Evolutionary conservation across 2,797 vertebrate genomes (phyloP), one percentile per base, ranked within the genome.

Genomic region (Clarias laeviceps): DNA sequence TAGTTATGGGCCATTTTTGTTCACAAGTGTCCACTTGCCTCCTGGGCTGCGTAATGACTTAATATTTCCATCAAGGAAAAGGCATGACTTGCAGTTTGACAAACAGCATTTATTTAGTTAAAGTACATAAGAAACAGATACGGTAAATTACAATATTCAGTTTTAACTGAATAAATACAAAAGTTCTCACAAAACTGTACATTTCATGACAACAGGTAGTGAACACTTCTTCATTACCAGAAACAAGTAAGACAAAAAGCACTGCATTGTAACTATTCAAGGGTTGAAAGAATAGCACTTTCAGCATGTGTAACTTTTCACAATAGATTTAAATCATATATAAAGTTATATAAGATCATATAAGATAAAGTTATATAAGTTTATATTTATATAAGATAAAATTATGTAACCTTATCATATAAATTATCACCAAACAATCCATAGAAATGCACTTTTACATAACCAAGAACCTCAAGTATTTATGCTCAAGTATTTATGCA

Each of bases 121-220:
- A 98, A 98, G 97, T 98, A 97, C 97, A 97, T 97, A 97, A 93
- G 96, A 98, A 98, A 98, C 96, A 94, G 92, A 92, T 93, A 95
- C 94, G 94, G 92, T 95, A 96, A 97, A 96, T 93, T 94, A 96
- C 79, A 92, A 95, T 96, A 96, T 95, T 93, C 97, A 97, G 96
- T 96, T 84, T 95, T 93, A 90, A 95, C 95, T 93, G 92, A 92
- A 94, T 95, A 93, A 95, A 92, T 95, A 98, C 95, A 98, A 99
- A 99, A 98, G 94, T 97, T 97, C 97, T 98, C 96, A 98, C 96
- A 98, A 87, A 98, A 97, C 96, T 97, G 96, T 98, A 97, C 95
- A 97, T 96, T 94, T 96, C 93, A 94, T 95, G 94, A 97, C 95
- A 93, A 91, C 90, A 91, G 91, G 93, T 94, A 94, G 95, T 94